Evolutionary conservation across 1,140 invertebrate species (phyloP), one percentile per base, ranked within the genome.

Genomic region (Bombus pyrosoma): DNA sequence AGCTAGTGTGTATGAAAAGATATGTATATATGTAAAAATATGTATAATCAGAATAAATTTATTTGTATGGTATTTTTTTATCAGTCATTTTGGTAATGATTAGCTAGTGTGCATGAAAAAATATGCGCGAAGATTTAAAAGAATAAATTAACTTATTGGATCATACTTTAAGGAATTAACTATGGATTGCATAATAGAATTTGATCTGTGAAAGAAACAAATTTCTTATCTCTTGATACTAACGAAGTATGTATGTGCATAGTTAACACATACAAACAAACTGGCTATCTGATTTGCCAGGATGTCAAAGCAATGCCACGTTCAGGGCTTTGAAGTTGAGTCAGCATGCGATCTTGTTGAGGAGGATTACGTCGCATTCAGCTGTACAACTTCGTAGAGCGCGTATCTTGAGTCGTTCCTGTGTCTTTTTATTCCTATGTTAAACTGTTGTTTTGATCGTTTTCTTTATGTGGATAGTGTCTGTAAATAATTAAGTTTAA

Each of bases 241-340:
- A 76, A 62, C 15, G 9, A 39, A 41, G 28, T 76, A 25, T 12
- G 12, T 74, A 74, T 28, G 13, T 2, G 6, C 13, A 64, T 13
- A 41, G 13, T 39, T 59, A 59, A 53, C 47, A 28, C 53, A 62
- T 28, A 41, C 15, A n/a, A 9, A 8, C 34, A 77, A 41, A 3
- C 37, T 28, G 28, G 2, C 37, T 77, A 64, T 47, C 25, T 68
- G 39, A 68, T 68, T 68, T 47, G 41, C 25, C 62, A 68, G n/a
- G n/a, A 43, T 41, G 75, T 77, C 75, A 77, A 62, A 78, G 22
- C 39, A 25, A 43, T 64, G 59, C 39, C 39, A 77, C 57, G 75
- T 59, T 41, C 37, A 18, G 37, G n/a, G 34, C 15, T 77, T 77
- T 39, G 18, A 47, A 32, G 32, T 74, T 59, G 74, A 76, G 25